A percentile compares a stretch with the other conserved stretches of the same genome.
Conservation (phyloP, 2,113 vertebrate species). For the Terrapene triunguis region DNA sequence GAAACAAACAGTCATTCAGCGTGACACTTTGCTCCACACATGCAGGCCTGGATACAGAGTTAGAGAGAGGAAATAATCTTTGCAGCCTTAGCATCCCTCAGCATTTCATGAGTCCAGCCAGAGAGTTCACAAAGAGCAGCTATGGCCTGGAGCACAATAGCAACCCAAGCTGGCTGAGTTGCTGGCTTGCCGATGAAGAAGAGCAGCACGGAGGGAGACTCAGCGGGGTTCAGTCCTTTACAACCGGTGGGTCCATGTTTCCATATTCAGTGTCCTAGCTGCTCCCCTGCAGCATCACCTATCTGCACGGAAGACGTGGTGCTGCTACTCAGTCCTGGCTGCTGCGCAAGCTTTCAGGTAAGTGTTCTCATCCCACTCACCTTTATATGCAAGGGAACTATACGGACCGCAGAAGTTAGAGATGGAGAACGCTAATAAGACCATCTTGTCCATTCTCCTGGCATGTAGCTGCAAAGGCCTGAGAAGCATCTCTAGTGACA, state of each 20-base stretch:
- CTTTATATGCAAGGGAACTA: neutral
- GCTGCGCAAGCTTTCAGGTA: neutral
- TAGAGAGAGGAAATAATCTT: neutral
- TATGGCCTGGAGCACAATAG: neutral
- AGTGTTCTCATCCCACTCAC: neutral
- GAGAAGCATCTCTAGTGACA: neutral
- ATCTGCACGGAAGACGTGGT: neutral
- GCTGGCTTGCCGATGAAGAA: neutral
- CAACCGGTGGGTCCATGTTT: neutral
- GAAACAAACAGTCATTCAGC: neutral
- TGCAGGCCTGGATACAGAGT: neutral
- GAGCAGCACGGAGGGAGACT: neutral
- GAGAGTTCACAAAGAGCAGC: neutral
- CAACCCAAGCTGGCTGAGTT: neutral
- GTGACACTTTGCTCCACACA: neutral
- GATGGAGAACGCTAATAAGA: neutral
- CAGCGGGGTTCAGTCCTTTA: neutral
- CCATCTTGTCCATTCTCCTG: neutral
- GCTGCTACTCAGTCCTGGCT: neutral
- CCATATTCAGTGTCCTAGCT: neutral
- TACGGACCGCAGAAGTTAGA: neutral
- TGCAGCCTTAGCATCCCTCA: neutral
- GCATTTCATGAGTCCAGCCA: neutral
- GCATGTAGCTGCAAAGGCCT: neutral
- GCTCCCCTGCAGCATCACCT: neutral